Conservation (phyloP, 2,888 invertebrate species). For the Holacanthella duospinosa region DNA sequence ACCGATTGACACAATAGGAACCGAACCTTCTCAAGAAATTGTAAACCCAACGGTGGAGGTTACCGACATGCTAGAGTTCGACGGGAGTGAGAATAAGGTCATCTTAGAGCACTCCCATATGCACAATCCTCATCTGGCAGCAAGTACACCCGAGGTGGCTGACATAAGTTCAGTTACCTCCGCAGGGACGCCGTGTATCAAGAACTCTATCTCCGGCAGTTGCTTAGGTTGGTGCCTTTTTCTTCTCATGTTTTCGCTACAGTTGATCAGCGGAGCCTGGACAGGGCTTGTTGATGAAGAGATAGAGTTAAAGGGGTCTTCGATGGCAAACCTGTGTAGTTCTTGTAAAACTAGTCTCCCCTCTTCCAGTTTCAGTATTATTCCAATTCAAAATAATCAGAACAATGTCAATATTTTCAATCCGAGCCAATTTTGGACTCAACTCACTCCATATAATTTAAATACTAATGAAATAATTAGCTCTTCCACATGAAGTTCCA, state of each 20-base stretch:
- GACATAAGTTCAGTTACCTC: constrained; percentile 9
- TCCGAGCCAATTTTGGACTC: neutral
- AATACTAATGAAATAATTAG: too few species aligned
- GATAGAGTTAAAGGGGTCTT: too few species aligned
- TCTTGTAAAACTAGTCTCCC: too few species aligned
- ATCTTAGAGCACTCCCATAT: constrained; percentile 23
- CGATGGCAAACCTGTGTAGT: too few species aligned
- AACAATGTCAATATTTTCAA: neutral
- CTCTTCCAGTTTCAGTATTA: neutral
- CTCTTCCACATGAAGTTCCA: constrained; percentile 4
- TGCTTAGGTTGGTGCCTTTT: constrained; percentile 39
- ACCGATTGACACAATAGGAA: neutral
- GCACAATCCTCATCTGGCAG: constrained; percentile 26
- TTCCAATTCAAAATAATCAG: neutral
- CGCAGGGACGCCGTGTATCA: neutral
- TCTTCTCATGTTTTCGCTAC: constrained; percentile 22
- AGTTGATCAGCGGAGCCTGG: neutral
- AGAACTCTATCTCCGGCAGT: constrained; percentile 21
- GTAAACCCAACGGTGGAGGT: constrained; percentile 13
- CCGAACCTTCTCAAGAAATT: neutral
- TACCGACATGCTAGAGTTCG: constrained; percentile 28
- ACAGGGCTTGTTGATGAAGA: too few species aligned
- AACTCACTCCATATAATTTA: too few species aligned
- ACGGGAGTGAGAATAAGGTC: constrained; percentile 35
- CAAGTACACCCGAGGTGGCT: constrained; percentile 27